Evolutionary conservation across 2,113 vertebrate genomes (phyloP).

Genomic region (Sander vitreus): DNA sequence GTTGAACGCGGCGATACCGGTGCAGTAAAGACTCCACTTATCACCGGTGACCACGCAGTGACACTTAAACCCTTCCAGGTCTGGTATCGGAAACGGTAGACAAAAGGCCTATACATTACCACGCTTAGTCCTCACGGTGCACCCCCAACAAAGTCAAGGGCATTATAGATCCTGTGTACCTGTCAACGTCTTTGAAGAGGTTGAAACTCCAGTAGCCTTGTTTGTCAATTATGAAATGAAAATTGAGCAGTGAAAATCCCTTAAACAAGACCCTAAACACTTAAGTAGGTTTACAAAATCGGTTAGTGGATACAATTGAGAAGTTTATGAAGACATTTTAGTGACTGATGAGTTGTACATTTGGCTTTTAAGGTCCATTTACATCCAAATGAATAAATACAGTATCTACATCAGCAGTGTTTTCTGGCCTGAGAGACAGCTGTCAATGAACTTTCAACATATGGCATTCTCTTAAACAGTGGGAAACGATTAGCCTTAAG

Average conservation of each 20-base stretch:
- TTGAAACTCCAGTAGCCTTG: constrained; percentile 29
- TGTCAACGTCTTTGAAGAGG: constrained; percentile 20
- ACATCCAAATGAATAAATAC: neutral
- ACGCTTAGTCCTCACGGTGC: constrained; percentile 21
- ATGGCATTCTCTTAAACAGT: constrained; percentile 59
- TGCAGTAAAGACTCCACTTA: constrained; percentile 48
- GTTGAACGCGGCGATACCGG: constrained; percentile 4
- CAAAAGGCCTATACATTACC: constrained; percentile 54
- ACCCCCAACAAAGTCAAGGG: constrained; percentile 38
- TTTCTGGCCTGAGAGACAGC: constrained; percentile 14
- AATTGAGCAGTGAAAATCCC: neutral
- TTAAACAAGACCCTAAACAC: neutral
- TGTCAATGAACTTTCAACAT: constrained; percentile 64
- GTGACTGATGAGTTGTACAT: neutral
- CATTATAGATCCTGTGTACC: constrained; percentile 19
- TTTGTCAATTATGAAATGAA: constrained; percentile 24
- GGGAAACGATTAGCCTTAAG: constrained; percentile 78
- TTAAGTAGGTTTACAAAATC: neutral
- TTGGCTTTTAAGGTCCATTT: neutral
- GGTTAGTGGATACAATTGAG: neutral
- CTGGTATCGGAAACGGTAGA: constrained; percentile 42
- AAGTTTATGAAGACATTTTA: neutral
- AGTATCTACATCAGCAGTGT: constrained; percentile 34
- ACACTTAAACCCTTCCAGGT: constrained; percentile 62
- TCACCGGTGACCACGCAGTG: constrained; percentile 6